Evolutionary conservation across 2,797 vertebrate genomes (phyloP).

Genomic region (Amniataba percoides): DNA sequence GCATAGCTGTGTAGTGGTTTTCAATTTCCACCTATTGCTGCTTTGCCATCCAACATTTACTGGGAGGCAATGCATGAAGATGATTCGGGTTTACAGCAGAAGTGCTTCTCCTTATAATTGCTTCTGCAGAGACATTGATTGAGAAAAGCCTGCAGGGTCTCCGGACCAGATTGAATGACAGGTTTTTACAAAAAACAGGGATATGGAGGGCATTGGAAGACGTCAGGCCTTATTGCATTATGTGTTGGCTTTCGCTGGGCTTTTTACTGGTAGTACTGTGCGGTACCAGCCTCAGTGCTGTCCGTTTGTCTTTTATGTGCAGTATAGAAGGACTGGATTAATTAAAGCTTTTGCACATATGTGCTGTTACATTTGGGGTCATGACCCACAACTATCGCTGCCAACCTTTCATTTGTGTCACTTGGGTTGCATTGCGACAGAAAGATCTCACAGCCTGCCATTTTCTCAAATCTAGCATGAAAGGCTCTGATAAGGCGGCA

Average conservation of each 20-base stretch:
- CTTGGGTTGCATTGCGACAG: not conserved
- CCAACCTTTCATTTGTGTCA: not conserved
- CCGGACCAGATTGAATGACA: constrained; percentile 43
- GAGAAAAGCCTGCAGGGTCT: constrained; percentile 56
- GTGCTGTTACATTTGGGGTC: not conserved
- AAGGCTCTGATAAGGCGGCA: not conserved
- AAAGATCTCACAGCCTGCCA: not conserved
- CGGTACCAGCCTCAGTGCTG: not conserved
- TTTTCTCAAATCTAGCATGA: not conserved
- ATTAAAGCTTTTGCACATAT: not conserved
- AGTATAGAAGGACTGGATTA: not conserved
- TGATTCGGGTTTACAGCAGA: constrained; percentile 64
- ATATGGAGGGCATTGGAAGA: constrained; percentile 30
- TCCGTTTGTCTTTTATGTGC: not conserved
- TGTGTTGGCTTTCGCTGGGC: not conserved
- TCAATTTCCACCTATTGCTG: constrained; percentile 58
- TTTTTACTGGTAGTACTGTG: not conserved
- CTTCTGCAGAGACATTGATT: constrained; percentile 61
- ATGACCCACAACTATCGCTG: not conserved
- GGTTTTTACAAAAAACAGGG: constrained; percentile 28
- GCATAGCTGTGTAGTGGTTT: constrained; percentile 46
- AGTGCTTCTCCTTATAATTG: constrained; percentile 63
- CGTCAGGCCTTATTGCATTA: constrained; percentile 31
- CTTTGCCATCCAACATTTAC: constrained; percentile 51
- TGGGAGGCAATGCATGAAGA: constrained; percentile 52